phyloP scores from a whole-genome alignment of 2,113 vertebrate genomes.

The Proterorhinus semilunaris region DNA sequence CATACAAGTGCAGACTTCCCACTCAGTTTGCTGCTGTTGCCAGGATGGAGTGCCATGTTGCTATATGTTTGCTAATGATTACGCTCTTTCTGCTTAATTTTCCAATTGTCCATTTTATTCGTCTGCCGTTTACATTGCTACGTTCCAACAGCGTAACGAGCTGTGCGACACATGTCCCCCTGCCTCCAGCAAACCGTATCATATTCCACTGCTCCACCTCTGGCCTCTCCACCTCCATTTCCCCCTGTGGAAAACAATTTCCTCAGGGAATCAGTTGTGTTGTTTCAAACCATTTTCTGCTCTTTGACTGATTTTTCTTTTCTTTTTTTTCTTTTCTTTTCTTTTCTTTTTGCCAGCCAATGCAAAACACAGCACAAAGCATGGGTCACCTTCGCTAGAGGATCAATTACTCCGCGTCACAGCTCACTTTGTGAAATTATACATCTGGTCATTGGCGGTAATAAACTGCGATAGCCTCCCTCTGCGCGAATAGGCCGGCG shows the following conservation, averaged over 20 bases:
- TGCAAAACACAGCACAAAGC: slow-evolving; percentile 75
- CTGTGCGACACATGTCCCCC: slow-evolving; percentile 28
- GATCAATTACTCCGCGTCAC: slow-evolving; percentile 84
- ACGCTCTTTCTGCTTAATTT: background rate
- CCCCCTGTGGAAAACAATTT: slow-evolving; percentile 23
- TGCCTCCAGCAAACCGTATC: slow-evolving; percentile 22
- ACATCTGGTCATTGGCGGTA: slow-evolving; percentile 83
- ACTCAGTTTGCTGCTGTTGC: too few species aligned
- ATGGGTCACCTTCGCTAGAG: slow-evolving; percentile 84
- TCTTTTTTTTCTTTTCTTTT: slow-evolving; percentile 10
- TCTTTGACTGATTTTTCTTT: slow-evolving; percentile 31
- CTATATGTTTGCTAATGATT: background rate
- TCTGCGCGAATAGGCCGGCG: slow-evolving; percentile 80
- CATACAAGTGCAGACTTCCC: too few species aligned
- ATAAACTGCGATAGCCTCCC: slow-evolving; percentile 84
- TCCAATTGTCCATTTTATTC: slow-evolving; percentile 6
- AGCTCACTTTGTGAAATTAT: slow-evolving; percentile 83
- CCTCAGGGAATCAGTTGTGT: slow-evolving; percentile 16
- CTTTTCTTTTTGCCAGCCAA: slow-evolving; percentile 8
- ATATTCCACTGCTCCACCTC: background rate
- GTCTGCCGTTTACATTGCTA: slow-evolving; percentile 17
- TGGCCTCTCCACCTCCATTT: slow-evolving; percentile 6
- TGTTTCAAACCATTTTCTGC: slow-evolving; percentile 19
- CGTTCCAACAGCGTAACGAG: slow-evolving; percentile 23
- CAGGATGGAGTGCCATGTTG: too few species aligned